Percentiles rank a stretch among this genome's conserved stretches.
Evolutionary conservation across 2,797 vertebrate species (phyloP).

Genomic region (Acrocephalus scirpaceus): DNA sequence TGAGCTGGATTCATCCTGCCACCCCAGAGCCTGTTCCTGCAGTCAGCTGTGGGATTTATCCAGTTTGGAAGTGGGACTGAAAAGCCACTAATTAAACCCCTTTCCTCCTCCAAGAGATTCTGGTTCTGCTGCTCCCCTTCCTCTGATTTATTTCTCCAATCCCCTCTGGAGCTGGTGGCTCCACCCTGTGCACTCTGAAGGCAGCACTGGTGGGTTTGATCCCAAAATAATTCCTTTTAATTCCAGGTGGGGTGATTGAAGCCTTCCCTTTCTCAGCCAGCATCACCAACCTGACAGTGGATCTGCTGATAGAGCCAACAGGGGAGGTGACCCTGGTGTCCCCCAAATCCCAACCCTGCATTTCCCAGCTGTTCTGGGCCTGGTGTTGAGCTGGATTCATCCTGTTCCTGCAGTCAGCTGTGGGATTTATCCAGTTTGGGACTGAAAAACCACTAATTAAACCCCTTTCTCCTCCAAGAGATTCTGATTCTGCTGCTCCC

Average conservation of each 20-base stretch:
- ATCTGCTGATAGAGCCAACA: no score
- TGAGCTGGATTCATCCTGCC: not conserved
- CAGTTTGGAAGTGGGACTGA: not conserved
- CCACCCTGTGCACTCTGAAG: not conserved
- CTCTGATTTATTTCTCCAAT: not conserved
- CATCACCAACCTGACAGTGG: no score
- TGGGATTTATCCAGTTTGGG: not conserved
- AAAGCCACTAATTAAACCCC: not conserved
- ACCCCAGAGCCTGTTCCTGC: no score
- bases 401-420: not conserved
- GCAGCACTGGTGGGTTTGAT: not conserved
- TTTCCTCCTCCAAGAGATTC: not conserved
- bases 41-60: not conserved
- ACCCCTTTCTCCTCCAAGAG: not conserved
- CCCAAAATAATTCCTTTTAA: not conserved
- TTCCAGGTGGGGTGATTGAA: no score
- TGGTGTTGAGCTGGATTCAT: not conserved
- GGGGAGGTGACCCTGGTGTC: no score
- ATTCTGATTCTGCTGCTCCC: not conserved
- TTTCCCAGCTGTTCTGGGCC: not conserved
- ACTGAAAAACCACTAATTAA: not conserved
- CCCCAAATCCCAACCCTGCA: accelerated
- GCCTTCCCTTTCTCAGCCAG: no score
- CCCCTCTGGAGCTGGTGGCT: not conserved
- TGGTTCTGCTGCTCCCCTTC: not conserved